Base-by-base conservation (phyloP, 2,797 vertebrate genomes). In the Darevskia mixta region DNA sequence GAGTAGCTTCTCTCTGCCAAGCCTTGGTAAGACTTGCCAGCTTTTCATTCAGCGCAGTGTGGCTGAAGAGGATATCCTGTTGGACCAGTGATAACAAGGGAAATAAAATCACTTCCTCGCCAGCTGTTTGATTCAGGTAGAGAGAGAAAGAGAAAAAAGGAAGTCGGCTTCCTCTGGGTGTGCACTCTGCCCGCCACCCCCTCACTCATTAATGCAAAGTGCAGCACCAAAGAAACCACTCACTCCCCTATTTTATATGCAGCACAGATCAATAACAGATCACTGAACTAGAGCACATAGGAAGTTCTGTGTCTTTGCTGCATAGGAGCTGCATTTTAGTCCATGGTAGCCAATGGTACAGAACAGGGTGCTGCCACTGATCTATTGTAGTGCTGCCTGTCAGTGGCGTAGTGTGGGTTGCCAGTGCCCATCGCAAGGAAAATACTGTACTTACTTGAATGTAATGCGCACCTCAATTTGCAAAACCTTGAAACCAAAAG, bases 71-170 rank as follows among this genome's bases (percentile, higher is more conserved):
- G 97, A 98, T 97, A 98, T 98, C 97, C 97, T 97, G 96, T 95
- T 92, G 84, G 95, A 94, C 96, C 96, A 94, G 92, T 95, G 96
- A 97, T 96, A 96, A 97, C 88, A 93, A 92, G 95, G 96, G 97
- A 97, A 97, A 95, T 96, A 96, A 97, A 97, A 96, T 97, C 97
- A 97, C 98, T 98, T 98, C 98, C 98, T 97, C 96, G 96, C 96
- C 98, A 98, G 97, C 98, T 98, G 98, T 97, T 97, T 97, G 94
- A 95, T 96, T 97, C 97, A 97, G 96, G 96, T 96, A 96, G 94
- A 94, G 17, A 1, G 66, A 1, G 66, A 11, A 5, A n/a, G 27
- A 45, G 23, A 96, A 90, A 96, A 97, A 97, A 97, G 97, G 97
- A 98, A 97, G 97, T 96, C 96, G 96, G 93, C 97, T 98, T 98